Evolutionary conservation across 2,797 vertebrate species (phyloP).

Genomic region (Malacoraja senta): DNA sequence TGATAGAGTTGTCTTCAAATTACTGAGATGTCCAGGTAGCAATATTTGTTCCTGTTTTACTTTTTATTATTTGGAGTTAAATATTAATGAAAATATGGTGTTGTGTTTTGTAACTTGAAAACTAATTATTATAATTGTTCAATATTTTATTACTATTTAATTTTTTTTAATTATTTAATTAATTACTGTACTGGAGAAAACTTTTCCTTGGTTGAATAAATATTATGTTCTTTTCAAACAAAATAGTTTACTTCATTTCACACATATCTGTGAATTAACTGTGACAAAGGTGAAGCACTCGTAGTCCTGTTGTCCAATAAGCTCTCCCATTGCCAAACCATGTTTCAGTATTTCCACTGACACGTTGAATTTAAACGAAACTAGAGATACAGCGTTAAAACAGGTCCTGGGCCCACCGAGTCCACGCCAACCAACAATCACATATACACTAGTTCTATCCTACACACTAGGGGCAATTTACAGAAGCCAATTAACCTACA

Average conservation of each 20-base stretch:
- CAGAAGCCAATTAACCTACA: no score
- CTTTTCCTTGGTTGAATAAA: background rate
- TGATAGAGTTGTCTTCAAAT: background rate
- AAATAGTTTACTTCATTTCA: background rate
- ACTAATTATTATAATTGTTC: background rate
- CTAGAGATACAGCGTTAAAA: no score
- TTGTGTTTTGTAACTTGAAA: no score
- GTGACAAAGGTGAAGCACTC: background rate
- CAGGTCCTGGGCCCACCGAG: no score
- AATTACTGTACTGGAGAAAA: background rate
- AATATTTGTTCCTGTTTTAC: conserved; percentile 6
- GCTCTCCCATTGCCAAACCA: background rate
- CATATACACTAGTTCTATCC: no score
- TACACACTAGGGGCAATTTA: no score
- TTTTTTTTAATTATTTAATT: background rate
- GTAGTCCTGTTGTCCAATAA: background rate
- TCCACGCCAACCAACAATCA: no score
- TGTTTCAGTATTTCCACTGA: background rate
- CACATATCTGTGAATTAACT: background rate
- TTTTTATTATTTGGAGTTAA: background rate
- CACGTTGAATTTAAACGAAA: no score
- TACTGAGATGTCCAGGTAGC: background rate
- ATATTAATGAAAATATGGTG: background rate
- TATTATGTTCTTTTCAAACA: background rate
- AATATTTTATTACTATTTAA: background rate